These are phyloP conservation scores for Epizoanthus illoricatus DNA, from an alignment of 92 coral and sea anemone species.

Conservation along the genomic window DNA sequence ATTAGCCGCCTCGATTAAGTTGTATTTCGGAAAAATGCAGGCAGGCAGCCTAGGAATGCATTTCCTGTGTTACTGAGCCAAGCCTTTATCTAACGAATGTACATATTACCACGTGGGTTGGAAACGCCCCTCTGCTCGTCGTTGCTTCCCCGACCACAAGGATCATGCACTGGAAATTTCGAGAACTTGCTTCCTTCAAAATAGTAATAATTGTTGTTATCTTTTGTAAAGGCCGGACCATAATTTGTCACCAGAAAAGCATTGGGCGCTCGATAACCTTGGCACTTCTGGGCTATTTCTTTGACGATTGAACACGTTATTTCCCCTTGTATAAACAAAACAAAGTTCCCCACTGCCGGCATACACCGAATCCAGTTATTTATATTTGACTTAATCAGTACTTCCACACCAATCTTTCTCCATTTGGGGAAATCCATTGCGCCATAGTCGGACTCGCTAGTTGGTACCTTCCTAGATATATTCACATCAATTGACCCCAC, in stretches of 20 bases:
- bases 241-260: conserved; percentile 6
- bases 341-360: conserved; percentile 58
- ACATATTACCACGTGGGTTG: conserved; percentile 58
- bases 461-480: conserved; percentile 60
- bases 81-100: conserved; percentile 30
- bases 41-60: background rate
- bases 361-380: conserved; percentile 74
- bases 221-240: background rate
- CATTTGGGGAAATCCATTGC: conserved; percentile 63
- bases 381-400: conserved; percentile 70
- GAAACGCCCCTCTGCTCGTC: conserved; percentile 32
- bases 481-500: conserved; percentile 9
- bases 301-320: conserved; percentile 54
- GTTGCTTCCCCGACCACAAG: conserved; percentile 28
- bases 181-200: background rate
- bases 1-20: too few relatives aligned
- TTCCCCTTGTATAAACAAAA: conserved; percentile 33
- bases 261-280: conserved; percentile 16
- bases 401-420: conserved; percentile 59
- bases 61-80: background rate
- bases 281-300: conserved; percentile 34
- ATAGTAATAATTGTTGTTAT: background rate
- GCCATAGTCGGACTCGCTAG: conserved; percentile 50
- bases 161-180: conserved; percentile 51
- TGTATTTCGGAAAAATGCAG: background rate